Evolutionary conservation across 2,888 invertebrate genomes (phyloP).

Genomic region (Pammene fasciana): DNA sequence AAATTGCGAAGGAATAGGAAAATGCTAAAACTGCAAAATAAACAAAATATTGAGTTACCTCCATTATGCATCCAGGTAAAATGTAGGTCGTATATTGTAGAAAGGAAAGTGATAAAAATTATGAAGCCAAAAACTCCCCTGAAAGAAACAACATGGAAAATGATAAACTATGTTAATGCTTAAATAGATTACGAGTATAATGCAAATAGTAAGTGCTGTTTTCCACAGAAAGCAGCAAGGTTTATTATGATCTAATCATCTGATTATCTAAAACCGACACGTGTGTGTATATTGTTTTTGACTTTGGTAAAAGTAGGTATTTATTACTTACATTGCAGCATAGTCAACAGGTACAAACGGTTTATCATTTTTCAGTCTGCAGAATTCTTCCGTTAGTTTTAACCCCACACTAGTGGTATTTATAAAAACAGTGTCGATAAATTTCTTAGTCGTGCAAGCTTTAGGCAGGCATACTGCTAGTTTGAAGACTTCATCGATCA

Average conservation of each 20-base stretch:
- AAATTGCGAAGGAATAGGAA: no score
- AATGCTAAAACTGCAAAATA: no score
- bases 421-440: conserved; percentile 40
- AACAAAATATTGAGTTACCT: conserved; percentile 46
- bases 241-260: no score
- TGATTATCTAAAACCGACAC: no score
- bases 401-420: conserved; percentile 26
- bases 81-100: conserved; percentile 60
- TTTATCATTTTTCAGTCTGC: conserved; percentile 69
- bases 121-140: conserved; percentile 52
- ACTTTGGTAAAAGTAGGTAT: no score
- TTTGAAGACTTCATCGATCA: conserved; percentile 44
- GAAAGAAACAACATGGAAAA: conserved; percentile 40
- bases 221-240: no score
- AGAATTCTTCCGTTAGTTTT: conserved; percentile 56
- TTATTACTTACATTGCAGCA: conserved; percentile 63
- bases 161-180: not conserved
- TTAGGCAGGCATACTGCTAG: conserved; percentile 68
- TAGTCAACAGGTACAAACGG: conserved; percentile 69
- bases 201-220: no score
- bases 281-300: no score
- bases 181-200: no score
- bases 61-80: conserved; percentile 50
- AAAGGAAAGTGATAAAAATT: conserved; percentile 54
- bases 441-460: conserved; percentile 60